phyloP scores from a whole-genome alignment of 2,888 invertebrate genomes.

The Ferdinandea cuprea region DNA sequence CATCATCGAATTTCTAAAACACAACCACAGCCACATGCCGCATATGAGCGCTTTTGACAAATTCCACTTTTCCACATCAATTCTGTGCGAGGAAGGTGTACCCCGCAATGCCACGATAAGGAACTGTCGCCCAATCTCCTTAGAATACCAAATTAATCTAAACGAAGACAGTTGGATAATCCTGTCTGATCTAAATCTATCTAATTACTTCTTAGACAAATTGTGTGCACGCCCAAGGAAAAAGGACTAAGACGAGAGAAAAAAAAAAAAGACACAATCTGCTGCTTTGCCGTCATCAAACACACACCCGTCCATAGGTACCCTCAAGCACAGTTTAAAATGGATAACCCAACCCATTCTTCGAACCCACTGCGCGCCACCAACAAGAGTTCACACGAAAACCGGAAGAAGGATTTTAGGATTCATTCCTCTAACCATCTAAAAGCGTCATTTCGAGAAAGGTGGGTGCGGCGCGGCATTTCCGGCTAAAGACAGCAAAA shows the following conservation, averaged over 20 bases:
- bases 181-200: constrained; percentile 72
- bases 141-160: constrained; percentile 70
- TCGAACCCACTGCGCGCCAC: not conserved
- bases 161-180: constrained; percentile 73
- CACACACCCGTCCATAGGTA: constrained; percentile 18
- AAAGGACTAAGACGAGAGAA: constrained; percentile 31
- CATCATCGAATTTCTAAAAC: constrained; percentile 13
- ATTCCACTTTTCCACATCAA: constrained; percentile 42
- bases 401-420: constrained; percentile 63
- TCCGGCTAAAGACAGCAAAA: constrained; percentile 44
- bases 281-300: not conserved
- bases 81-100: not conserved
- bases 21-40: not conserved
- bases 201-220: constrained; percentile 73
- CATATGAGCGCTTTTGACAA: constrained; percentile 51
- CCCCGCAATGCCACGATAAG: constrained; percentile 49
- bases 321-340: constrained; percentile 25
- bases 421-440: constrained; percentile 54
- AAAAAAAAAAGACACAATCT: constrained; percentile 9
- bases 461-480: not conserved
- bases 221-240: constrained; percentile 59
- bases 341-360: constrained; percentile 27
- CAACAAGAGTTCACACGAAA: constrained; percentile 50
- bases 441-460: not conserved
- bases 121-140: constrained; percentile 60